A percentile compares a stretch with the other conserved stretches of the same genome.
Conservation (phyloP, 2,888 invertebrate species). For the Drepana falcataria region DNA sequence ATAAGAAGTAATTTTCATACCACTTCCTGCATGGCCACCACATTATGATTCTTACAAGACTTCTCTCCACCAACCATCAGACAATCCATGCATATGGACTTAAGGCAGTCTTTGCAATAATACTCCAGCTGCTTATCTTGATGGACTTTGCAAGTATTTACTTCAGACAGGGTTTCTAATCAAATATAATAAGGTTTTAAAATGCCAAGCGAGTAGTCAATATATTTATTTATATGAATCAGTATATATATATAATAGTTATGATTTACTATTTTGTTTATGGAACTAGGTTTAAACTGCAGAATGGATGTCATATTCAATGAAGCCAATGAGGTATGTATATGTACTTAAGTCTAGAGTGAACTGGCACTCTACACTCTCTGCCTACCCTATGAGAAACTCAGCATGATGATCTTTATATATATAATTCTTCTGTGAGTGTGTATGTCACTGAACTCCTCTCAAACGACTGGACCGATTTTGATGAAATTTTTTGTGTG, state of each 20-base stretch:
- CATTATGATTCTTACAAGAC: slow-evolving; percentile 63
- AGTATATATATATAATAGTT: not conserved
- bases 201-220: not conserved
- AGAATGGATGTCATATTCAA: too few relatives aligned
- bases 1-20: slow-evolving; percentile 33
- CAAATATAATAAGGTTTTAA: slow-evolving; percentile 1
- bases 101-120: slow-evolving; percentile 60
- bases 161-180: slow-evolving; percentile 30
- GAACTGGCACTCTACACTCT: too few relatives aligned
- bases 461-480: too few relatives aligned
- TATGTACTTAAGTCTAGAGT: too few relatives aligned
- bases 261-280: too few relatives aligned
- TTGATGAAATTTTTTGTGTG: too few relatives aligned
- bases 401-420: too few relatives aligned
- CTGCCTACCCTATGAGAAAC: too few relatives aligned
- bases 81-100: slow-evolving; percentile 64
- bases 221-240: slow-evolving; percentile 20
- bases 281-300: too few relatives aligned
- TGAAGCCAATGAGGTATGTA: too few relatives aligned
- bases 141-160: slow-evolving; percentile 47
- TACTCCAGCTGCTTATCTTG: slow-evolving; percentile 54
- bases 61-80: slow-evolving; percentile 63
- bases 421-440: too few relatives aligned
- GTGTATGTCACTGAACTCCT: too few relatives aligned
- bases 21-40: slow-evolving; percentile 54